These are phyloP conservation scores for Pteria penguin DNA, from an alignment of 2,888 invertebrate species.

Conservation along the genomic window DNA sequence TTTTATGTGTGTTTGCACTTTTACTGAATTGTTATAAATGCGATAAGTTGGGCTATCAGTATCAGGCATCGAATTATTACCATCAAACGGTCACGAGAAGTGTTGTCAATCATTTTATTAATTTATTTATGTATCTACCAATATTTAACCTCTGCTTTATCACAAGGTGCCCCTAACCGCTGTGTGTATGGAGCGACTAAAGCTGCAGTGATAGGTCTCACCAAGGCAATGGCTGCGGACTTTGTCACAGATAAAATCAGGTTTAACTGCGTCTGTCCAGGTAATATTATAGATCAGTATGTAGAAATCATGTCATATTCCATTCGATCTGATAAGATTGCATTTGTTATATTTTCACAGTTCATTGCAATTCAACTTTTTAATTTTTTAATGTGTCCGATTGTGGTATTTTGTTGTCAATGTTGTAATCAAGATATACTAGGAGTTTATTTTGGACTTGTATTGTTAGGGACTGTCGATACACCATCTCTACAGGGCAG, in stretches of 20 bases:
- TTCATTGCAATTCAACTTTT: background rate
- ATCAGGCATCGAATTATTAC: too few relatives aligned
- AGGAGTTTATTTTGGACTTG: too few relatives aligned
- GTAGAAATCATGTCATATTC: background rate
- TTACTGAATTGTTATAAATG: too few relatives aligned
- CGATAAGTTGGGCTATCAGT: too few relatives aligned
- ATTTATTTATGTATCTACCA: too few relatives aligned
- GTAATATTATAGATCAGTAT: constrained; percentile 40
- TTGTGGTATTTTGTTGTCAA: too few relatives aligned
- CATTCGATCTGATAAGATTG: background rate
- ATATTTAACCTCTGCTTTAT: too few relatives aligned
- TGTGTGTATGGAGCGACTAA: constrained; percentile 72
- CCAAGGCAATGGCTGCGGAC: constrained; percentile 70
- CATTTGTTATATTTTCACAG: background rate
- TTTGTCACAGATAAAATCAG: constrained; percentile 64
- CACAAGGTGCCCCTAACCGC: constrained; percentile 65
- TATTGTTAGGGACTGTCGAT: constrained; percentile 70
- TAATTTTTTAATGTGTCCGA: background rate
- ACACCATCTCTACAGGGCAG: constrained; percentile 70
- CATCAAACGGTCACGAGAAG: too few relatives aligned
- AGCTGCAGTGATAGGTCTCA: constrained; percentile 73
- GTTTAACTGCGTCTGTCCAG: constrained; percentile 71
- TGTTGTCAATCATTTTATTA: too few relatives aligned
- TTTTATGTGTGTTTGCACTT: too few relatives aligned
- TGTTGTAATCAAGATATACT: too few relatives aligned